phyloP scores from a whole-genome alignment of 2,888 invertebrate genomes.

The Fissipunctia ypsillon region DNA sequence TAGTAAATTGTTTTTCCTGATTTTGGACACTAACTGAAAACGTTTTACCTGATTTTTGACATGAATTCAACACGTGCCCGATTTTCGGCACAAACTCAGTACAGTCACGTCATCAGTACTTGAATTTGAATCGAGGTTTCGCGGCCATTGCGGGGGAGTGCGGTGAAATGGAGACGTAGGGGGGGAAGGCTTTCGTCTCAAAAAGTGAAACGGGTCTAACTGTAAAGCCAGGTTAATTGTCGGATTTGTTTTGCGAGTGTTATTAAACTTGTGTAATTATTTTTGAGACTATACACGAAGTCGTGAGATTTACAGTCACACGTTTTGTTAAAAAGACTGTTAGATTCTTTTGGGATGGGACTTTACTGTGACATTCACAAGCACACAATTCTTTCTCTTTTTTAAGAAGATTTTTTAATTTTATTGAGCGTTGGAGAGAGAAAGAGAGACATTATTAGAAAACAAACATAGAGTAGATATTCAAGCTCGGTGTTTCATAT shows the following conservation, averaged over 20 bases:
- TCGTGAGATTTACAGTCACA: constrained; percentile 33
- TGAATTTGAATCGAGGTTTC: constrained; percentile 86
- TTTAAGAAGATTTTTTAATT: neutral
- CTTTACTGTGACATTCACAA: neutral
- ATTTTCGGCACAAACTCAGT: constrained; percentile 38
- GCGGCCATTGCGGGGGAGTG: constrained; percentile 75
- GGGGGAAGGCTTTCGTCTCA: constrained; percentile 75
- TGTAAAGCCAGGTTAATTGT: constrained; percentile 72
- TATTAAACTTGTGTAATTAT: constrained; percentile 46
- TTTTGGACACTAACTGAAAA: neutral
- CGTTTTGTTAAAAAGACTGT: constrained; percentile 15
- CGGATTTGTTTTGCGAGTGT: constrained; percentile 58
- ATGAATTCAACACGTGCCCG: constrained; percentile 10
- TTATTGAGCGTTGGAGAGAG: fast-evolving
- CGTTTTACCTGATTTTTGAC: constrained; percentile 1
- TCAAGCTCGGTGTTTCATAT: neutral
- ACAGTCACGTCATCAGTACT: constrained; percentile 70
- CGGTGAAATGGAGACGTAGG: constrained; percentile 45
- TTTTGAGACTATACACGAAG: constrained; percentile 15
- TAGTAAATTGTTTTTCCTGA: too few relatives aligned
- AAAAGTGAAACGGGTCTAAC: constrained; percentile 88
- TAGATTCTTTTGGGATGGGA: neutral
- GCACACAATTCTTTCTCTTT: neutral
- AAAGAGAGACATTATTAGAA: neutral
- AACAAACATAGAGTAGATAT: neutral